A percentile compares a stretch with the other conserved stretches of the same genome.
These are phyloP conservation scores for Hypocryptadius cinnamomeus DNA, from an alignment of 2,113 vertebrate species.

Conservation along the genomic window DNA sequence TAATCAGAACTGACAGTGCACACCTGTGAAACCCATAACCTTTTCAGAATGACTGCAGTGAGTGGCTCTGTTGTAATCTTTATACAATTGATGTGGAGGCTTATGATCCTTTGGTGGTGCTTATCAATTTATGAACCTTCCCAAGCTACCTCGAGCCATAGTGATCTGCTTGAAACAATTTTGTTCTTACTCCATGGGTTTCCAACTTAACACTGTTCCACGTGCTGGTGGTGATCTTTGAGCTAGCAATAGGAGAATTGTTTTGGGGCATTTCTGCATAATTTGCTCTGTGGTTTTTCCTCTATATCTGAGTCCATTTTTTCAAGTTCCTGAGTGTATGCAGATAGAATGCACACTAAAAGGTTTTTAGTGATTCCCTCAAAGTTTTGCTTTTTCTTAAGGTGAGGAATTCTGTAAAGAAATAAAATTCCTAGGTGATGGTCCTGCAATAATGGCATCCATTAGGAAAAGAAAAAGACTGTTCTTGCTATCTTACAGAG, in stretches of 20 bases:
- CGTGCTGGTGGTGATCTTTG: neutral
- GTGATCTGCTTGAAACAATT: conserved; percentile 10
- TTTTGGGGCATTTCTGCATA: neutral
- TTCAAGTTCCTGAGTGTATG: neutral
- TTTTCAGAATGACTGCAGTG: neutral
- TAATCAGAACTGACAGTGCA: conserved; percentile 27
- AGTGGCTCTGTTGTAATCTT: conserved; percentile 28
- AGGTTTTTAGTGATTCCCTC: neutral
- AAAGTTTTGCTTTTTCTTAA: neutral
- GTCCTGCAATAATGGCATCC: neutral
- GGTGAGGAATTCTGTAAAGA: neutral
- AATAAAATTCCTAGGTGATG: neutral
- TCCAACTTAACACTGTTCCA: neutral
- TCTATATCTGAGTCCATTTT: neutral
- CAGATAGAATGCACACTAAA: neutral
- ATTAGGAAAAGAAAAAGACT: neutral
- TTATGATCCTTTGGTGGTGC: conserved; percentile 19
- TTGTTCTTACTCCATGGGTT: neutral
- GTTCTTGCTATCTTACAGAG: neutral
- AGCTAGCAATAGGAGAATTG: neutral
- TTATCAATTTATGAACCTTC: conserved; percentile 31
- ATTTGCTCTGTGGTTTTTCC: neutral
- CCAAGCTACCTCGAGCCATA: neutral
- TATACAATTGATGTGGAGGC: conserved; percentile 18
- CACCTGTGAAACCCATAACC: conserved; percentile 26